These are phyloP conservation scores for Heliconius congener DNA, from an alignment of 1,140 invertebrate species.

Conservation along the genomic window DNA sequence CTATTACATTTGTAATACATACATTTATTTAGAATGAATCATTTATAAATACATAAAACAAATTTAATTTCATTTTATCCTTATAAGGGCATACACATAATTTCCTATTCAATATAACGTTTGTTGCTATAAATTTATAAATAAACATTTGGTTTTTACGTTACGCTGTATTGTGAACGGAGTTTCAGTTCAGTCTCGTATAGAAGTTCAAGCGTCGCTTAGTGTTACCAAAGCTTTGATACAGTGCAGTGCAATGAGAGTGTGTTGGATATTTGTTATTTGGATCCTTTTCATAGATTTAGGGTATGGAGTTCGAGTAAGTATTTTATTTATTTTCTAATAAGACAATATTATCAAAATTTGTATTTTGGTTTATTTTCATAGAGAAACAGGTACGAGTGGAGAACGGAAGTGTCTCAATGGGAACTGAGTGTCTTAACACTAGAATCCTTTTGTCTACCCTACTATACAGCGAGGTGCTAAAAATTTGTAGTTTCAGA, in stretches of 20 bases:
- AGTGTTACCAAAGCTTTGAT: constrained; percentile 39
- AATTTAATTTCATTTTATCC: not conserved
- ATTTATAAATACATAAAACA: not conserved
- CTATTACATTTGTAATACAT: too few species aligned
- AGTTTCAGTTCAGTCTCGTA: not conserved
- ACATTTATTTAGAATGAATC: too few species aligned
- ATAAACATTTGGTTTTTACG: not conserved
- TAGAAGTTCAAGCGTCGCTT: constrained; percentile 31
- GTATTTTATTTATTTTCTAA: not conserved
- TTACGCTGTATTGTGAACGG: constrained; percentile 20
- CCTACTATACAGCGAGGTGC: too few species aligned
- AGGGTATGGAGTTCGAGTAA: constrained; percentile 29
- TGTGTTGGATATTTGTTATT: constrained; percentile 26
- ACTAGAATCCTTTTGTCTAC: too few species aligned
- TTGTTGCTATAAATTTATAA: not conserved
- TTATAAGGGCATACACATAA: not conserved
- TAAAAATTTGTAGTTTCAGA: too few species aligned
- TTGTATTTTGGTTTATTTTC: not conserved
- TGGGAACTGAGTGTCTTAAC: too few species aligned
- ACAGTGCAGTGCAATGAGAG: constrained; percentile 33
- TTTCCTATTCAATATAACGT: too few species aligned
- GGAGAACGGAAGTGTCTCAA: too few species aligned
- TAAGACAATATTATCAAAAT: not conserved
- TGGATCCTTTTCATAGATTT: constrained; percentile 26
- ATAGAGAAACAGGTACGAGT: too few species aligned